Evolutionary conservation across 2,888 invertebrate species (phyloP), one percentile per base, ranked within the genome.

Genomic region (Caradrina clavipalpis): DNA sequence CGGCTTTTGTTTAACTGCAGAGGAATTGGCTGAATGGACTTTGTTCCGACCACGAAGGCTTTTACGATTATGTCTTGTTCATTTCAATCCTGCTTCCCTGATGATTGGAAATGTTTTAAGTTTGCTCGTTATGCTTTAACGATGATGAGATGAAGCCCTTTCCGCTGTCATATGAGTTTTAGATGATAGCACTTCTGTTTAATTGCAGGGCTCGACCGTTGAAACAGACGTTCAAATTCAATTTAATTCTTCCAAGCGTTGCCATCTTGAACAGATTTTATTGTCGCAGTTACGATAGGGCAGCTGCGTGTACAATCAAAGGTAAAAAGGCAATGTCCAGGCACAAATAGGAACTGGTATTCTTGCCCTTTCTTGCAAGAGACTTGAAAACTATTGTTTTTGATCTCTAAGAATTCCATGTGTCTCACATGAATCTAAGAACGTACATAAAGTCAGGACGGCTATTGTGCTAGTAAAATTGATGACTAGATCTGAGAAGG

Each of bases 11-110:
- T 94, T 94, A 95, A 95, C 93, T 91, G 91, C 89, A 81, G 82
- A 91, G 89, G 93, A 92, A 94, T 95, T 93, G 94, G 91, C 92
- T 89, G 90, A 94, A 95, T 94, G 93, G 92, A 92, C 89, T 92
- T 91, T 90, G 91, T 91, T 90, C 87, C 87, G 82, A 85, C 86
- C 83, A 64, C 80, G 82, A 58, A 81, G 76, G 88, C 89, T 91
- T 93, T 94, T 93, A 93, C 89, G 90, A 88, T 93, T 91, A 93
- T 91, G 89, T 91, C 91, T 93, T 91, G 87, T 92, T 93, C 91
- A 92, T 92, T 94, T 91, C 91, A 91, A 93, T 91, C 90, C 82
- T 65, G 83, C 80, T 85, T 78, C 81, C 22, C 87, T 85, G 84
- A 85, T 91, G 91, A 94, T 94, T 90, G 92, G 90, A 89, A 90